These are phyloP conservation scores for Sinocyclocheilus anshuiensis DNA, from an alignment of 2,113 vertebrate species.

Conservation along the genomic window DNA sequence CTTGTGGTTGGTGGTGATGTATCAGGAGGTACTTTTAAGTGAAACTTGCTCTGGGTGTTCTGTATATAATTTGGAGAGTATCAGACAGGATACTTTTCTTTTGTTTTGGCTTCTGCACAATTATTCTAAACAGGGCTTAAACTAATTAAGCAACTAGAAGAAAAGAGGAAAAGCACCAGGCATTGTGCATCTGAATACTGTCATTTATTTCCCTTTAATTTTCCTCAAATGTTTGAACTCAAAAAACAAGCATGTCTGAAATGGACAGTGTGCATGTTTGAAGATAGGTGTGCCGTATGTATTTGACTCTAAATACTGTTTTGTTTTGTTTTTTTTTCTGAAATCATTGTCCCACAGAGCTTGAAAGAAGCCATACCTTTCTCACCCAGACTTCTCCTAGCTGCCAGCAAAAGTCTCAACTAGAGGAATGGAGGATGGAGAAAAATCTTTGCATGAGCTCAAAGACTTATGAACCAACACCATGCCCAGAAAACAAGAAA, in stretches of 20 bases:
- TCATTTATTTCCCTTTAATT: background rate
- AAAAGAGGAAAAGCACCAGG: background rate
- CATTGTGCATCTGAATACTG: background rate
- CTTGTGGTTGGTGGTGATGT: background rate
- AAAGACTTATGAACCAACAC: background rate
- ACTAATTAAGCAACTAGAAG: background rate
- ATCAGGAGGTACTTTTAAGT: background rate
- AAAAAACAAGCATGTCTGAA: background rate
- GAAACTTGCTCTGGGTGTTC: background rate
- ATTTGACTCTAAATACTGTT: background rate
- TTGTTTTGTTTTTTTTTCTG: background rate
- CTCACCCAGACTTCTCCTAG: background rate
- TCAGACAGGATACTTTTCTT: background rate
- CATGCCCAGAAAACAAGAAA: background rate
- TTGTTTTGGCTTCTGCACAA: background rate
- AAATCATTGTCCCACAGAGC: background rate
- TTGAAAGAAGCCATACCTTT: background rate
- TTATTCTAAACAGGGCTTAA: background rate
- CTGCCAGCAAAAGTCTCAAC: background rate
- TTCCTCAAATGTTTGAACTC: background rate
- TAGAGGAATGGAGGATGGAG: background rate
- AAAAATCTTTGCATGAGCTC: background rate
- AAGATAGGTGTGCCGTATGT: background rate
- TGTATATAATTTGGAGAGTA: background rate
- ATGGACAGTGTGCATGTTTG: background rate